Evolutionary conservation across 2,113 vertebrate species (phyloP).

Genomic region (Corythaixoides concolor): DNA sequence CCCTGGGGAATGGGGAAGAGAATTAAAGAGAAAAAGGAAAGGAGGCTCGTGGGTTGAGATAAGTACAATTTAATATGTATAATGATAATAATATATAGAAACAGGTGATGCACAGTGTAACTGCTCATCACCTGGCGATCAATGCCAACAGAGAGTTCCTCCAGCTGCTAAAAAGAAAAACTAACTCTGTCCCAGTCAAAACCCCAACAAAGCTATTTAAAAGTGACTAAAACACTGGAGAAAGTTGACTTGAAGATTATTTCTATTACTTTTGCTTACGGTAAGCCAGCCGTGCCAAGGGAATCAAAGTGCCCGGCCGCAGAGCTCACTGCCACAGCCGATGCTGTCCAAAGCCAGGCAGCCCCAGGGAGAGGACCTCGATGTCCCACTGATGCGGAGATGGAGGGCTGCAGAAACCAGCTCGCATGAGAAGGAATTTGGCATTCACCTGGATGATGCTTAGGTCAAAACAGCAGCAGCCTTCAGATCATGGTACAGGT

Average conservation of each 20-base stretch:
- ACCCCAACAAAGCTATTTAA: neutral
- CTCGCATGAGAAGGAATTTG: accelerated
- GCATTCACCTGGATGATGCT: neutral
- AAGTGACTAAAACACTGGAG: neutral
- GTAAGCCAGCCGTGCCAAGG: neutral
- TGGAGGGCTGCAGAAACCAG: neutral
- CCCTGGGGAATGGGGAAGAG: too few species aligned
- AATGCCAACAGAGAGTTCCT: too few species aligned
- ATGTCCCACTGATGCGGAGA: accelerated
- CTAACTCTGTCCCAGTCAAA: too few species aligned
- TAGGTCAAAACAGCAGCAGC: neutral
- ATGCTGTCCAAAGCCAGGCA: accelerated
- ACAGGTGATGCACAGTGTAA: too few species aligned
- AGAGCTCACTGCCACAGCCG: neutral
- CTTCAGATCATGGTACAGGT: neutral
- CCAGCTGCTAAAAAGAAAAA: too few species aligned
- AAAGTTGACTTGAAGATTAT: neutral
- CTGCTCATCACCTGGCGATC: too few species aligned
- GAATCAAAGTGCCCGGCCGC: neutral
- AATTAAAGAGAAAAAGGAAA: too few species aligned
- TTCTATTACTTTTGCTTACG: neutral
- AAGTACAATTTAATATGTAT: too few species aligned
- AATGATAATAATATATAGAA: too few species aligned
- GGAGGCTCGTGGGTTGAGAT: too few species aligned
- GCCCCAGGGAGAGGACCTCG: accelerated